Evolutionary conservation across 2,113 vertebrate genomes (phyloP).

Genomic region (Bubalus kerabau): DNA sequence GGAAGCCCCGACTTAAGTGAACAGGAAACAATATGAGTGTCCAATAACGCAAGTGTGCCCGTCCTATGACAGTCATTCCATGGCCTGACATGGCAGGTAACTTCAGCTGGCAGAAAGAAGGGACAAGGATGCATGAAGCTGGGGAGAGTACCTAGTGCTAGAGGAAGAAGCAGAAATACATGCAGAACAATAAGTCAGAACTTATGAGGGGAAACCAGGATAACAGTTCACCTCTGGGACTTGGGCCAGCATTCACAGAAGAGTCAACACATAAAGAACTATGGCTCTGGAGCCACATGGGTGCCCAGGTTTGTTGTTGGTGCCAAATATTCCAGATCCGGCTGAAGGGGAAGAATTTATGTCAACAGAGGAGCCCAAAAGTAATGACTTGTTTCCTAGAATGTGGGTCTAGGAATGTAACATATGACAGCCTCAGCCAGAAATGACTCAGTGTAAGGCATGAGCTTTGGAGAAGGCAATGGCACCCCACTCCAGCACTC

Average conservation of each 20-base stretch:
- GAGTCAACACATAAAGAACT: neutral
- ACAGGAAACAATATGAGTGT: neutral
- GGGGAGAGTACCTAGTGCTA: neutral
- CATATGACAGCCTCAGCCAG: neutral
- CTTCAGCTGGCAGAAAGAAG: neutral
- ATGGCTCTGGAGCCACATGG: neutral
- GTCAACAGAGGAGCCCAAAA: neutral
- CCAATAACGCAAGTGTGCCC: neutral
- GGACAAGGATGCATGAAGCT: neutral
- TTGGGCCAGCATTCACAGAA: neutral
- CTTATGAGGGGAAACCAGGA: neutral
- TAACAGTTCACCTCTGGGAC: neutral
- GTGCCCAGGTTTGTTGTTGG: neutral
- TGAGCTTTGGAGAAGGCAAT: neutral
- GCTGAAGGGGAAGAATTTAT: neutral
- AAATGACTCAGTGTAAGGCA: neutral
- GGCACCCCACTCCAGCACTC: no score
- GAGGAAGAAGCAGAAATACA: neutral
- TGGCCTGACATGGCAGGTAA: neutral
- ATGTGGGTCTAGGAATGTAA: neutral
- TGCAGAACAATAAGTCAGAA: neutral
- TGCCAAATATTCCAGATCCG: neutral
- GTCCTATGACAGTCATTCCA: neutral
- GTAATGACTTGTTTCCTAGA: neutral
- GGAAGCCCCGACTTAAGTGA: neutral